A percentile compares a stretch with the other conserved stretches of the same genome.
These are phyloP conservation scores for Lutraria lutraria DNA, from an alignment of 2,888 invertebrate genomes.

Conservation along the genomic window DNA sequence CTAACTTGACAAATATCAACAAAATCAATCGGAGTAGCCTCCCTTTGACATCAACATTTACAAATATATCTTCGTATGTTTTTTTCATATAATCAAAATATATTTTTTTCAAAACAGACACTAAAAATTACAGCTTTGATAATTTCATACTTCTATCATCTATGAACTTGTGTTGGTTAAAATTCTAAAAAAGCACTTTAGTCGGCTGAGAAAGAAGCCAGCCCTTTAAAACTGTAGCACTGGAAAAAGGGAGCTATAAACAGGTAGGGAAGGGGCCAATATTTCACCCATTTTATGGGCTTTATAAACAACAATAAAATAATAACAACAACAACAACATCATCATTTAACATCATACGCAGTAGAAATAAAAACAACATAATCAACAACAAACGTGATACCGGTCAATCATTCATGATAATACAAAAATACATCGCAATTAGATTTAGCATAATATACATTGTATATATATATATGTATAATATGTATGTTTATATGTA, in stretches of 20 bases:
- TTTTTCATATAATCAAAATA: too few relatives aligned
- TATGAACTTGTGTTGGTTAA: background rate
- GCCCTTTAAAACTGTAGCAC: background rate
- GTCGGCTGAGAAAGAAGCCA: background rate
- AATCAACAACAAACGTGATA: background rate
- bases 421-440: background rate
- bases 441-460: background rate
- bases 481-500: background rate
- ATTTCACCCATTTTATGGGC: conserved; percentile 1
- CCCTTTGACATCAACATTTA: background rate
- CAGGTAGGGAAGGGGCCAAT: background rate
- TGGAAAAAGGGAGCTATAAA: background rate
- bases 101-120: too few relatives aligned
- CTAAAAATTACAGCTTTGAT: too few relatives aligned
- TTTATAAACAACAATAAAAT: background rate
- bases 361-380: conserved; percentile 10
- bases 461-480: too few relatives aligned
- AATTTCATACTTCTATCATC: too few relatives aligned
- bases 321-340: background rate
- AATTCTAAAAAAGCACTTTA: conserved; percentile 7
- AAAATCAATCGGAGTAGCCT: background rate
- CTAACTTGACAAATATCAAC: background rate
- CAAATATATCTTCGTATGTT: too few relatives aligned
- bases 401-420: background rate
- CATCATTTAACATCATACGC: background rate